Percentiles rank a stretch among this genome's conserved stretches.
Conservation (phyloP, 2,797 vertebrate species). For the Coccyzus lansbergi region DNA sequence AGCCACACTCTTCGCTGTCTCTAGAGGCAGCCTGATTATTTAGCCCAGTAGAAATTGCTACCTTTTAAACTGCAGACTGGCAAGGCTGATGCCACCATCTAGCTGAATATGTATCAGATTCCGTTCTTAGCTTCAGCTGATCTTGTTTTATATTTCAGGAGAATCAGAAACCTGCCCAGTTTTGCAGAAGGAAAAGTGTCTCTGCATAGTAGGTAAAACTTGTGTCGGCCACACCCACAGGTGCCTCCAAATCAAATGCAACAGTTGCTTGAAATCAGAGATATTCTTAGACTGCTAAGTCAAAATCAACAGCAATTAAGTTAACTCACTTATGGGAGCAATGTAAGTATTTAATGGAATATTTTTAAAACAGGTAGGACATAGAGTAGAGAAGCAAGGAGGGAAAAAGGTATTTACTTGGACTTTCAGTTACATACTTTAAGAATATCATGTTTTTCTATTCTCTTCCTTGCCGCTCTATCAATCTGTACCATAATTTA, state of each 20-base stretch:
- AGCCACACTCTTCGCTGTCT: not conserved
- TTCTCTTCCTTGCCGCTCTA: not conserved
- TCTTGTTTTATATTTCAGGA: not conserved
- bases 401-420: not conserved
- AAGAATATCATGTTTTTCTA: not conserved
- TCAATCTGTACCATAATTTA: conserved; percentile 50
- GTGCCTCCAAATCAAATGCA: not conserved
- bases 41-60: not conserved
- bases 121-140: not conserved
- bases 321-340: not conserved
- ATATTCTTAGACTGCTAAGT: not conserved
- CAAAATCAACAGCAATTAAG: not conserved
- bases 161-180: not conserved
- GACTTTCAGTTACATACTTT: not conserved
- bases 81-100: not conserved
- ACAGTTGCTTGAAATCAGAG: not conserved
- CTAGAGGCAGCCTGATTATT: not conserved
- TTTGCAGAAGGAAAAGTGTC: not conserved
- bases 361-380: not conserved
- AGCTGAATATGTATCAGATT: not conserved
- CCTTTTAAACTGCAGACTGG: not conserved
- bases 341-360: not conserved
- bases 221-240: not conserved
- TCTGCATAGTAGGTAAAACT: not conserved
- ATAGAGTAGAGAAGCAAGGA: not conserved